Evolutionary conservation across 2,888 invertebrate genomes (phyloP).

Genomic region (Eubasilissa splendida): DNA sequence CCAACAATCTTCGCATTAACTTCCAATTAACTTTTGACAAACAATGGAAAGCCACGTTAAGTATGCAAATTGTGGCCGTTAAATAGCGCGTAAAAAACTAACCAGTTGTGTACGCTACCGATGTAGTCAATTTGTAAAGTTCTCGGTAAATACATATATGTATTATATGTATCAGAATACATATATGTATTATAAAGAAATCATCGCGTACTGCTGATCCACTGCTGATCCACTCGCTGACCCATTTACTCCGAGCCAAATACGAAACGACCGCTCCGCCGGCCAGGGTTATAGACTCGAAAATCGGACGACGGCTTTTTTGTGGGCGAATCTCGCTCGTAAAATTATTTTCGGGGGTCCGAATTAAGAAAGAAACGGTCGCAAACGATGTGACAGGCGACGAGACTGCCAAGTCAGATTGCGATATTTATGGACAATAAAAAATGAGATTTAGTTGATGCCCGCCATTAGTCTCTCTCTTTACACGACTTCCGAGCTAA

Average conservation of each 20-base stretch:
- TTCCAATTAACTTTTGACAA: too few species aligned
- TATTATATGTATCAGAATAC: not conserved
- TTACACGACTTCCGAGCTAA: too few species aligned
- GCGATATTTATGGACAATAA: conserved; percentile 22
- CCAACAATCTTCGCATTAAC: too few species aligned
- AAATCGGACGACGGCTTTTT: not conserved
- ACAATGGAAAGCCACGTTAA: not conserved
- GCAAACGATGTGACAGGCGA: not conserved
- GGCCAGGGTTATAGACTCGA: not conserved
- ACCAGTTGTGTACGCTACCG: not conserved
- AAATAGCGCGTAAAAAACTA: not conserved
- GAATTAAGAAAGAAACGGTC: not conserved
- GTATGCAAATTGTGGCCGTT: not conserved
- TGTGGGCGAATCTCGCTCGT: not conserved
- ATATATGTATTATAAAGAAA: not conserved
- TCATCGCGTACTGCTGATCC: not conserved
- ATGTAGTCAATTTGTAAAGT: not conserved
- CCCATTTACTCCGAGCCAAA: conserved; percentile 2
- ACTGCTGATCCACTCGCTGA: not conserved
- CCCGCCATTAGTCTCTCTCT: too few species aligned
- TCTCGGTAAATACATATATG: not conserved
- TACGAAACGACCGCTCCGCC: not conserved
- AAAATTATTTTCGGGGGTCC: not conserved
- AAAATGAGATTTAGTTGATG: not conserved
- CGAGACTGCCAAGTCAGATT: conserved; percentile 9